phyloP scores from a whole-genome alignment of 2,113 vertebrate genomes.

The Tylochromis polylepis region DNA sequence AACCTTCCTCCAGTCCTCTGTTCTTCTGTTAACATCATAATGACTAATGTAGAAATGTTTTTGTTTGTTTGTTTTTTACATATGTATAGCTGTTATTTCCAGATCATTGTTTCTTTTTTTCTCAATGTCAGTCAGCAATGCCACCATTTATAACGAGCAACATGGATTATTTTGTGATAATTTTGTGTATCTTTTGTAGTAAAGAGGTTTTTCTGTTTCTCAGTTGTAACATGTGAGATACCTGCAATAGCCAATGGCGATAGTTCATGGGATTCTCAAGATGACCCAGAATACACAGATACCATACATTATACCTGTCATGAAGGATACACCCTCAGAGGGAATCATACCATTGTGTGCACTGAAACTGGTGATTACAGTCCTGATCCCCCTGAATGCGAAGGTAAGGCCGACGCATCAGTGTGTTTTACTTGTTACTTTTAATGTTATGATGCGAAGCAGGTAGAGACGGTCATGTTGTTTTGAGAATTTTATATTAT shows the following conservation, averaged over 20 bases:
- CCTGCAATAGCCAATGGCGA: conserved; percentile 29
- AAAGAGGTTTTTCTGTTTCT: not conserved
- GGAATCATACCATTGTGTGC: conserved; percentile 13
- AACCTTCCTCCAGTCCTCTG: not conserved
- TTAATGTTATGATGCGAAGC: not conserved
- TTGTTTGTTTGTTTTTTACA: not conserved
- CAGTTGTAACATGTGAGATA: conserved; percentile 35
- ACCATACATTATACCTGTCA: conserved; percentile 38
- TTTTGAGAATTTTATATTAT: not conserved
- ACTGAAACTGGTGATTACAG: conserved; percentile 7
- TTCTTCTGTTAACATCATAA: not conserved
- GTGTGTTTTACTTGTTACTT: not conserved
- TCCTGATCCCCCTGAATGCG: conserved; percentile 43
- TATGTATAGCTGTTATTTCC: not conserved
- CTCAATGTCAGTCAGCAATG: not conserved
- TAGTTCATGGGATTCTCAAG: not conserved
- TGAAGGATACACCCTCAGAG: conserved; percentile 28
- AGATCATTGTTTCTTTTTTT: not conserved
- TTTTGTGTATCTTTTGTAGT: not conserved
- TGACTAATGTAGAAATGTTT: not conserved
- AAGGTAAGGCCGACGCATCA: conserved; percentile 31
- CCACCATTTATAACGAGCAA: not conserved
- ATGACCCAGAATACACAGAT: not conserved
- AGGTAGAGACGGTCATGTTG: not conserved
- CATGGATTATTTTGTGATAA: not conserved